Base-by-base conservation (phyloP, 2,888 invertebrate species). In the Scaptomyza parva region DNA sequence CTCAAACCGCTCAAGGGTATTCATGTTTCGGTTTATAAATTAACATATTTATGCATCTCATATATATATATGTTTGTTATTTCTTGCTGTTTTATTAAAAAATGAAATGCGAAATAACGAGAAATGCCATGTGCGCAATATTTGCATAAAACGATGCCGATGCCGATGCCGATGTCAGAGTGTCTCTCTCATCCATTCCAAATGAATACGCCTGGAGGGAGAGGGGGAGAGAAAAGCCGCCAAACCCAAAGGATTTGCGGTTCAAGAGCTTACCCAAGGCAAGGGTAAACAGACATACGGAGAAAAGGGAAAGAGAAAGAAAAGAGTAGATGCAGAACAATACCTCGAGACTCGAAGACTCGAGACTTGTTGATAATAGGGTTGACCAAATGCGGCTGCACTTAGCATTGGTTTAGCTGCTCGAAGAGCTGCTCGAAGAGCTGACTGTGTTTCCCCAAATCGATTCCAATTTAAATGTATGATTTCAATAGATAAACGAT, bases 401-500 rank as follows among this genome's bases (percentile, higher is more conserved):
- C 35, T 44, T 18, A 33, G 37, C 28, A 22, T 28, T 44, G 17
- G 69, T 30, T 47, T 33, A 18, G 37, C 30, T 47, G 37, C 35
- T 47, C n/a, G n/a, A n/a, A n/a, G n/a, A 26, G 52, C 40, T 37
- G 35, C 28, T 12, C 20, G 40, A 26, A 33, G 24, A 8, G 14
- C n/a, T 39, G 37, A 11, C 12, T 47, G 18, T 18, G n/a, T 12
- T 20, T 14, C 2, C 33, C 54, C 54, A 73, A 84, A 88, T 79
- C 88, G 75, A 83, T 79, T 77, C 62, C 47, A 58, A 76, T 79
- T 86, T 83, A 86, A 75, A 86, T 83, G 67, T 77, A 57, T 88
- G 65, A 74, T 74, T 82, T 82, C 61, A 45, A 70, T 52, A 61
- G 79, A 68, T 76, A 66, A 63, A 40, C 76, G 26, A 37, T n/a